Percentiles rank a stretch among this genome's conserved stretches.
Conservation (phyloP, 30 jellyfish, hydroid and myxozoan genomes). For the Aurelia coerulea region DNA sequence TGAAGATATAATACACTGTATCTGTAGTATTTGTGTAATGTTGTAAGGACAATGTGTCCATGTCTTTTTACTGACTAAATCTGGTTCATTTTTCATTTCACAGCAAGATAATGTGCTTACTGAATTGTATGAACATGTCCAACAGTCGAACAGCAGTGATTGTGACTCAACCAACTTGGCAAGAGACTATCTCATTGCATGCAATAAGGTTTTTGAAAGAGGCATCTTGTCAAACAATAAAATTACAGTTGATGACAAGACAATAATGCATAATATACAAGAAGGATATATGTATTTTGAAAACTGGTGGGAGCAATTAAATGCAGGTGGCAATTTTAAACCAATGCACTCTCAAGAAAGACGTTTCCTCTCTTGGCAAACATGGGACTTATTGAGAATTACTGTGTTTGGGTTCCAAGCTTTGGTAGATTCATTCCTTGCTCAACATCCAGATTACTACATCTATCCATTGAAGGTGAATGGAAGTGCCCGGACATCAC, state of each 20-base stretch:
- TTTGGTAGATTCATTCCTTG: background rate
- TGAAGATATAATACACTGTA: no score
- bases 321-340: constrained; percentile 29
- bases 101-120: constrained; percentile 37
- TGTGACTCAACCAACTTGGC: background rate
- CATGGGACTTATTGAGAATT: constrained; percentile 22
- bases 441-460: background rate
- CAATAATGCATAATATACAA: constrained; percentile 1
- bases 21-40: no score
- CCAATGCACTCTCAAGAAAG: constrained; percentile 8
- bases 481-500: constrained; percentile 50
- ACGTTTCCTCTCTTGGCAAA: constrained; percentile 27
- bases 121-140: constrained; percentile 5
- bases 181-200: constrained; percentile 15
- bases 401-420: constrained; percentile 34
- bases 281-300: constrained; percentile 26
- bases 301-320: constrained; percentile 31
- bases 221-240: constrained; percentile 3
- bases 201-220: constrained; percentile 33
- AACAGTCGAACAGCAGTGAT: background rate
- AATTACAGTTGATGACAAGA: constrained; percentile 4
- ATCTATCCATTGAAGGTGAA: constrained; percentile 19
- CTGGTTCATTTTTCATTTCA: no score
- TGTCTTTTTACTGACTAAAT: no score
- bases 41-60: no score